Base-by-base conservation (phyloP, 2,113 vertebrate species). In the Tragelaphus buxtoni region DNA sequence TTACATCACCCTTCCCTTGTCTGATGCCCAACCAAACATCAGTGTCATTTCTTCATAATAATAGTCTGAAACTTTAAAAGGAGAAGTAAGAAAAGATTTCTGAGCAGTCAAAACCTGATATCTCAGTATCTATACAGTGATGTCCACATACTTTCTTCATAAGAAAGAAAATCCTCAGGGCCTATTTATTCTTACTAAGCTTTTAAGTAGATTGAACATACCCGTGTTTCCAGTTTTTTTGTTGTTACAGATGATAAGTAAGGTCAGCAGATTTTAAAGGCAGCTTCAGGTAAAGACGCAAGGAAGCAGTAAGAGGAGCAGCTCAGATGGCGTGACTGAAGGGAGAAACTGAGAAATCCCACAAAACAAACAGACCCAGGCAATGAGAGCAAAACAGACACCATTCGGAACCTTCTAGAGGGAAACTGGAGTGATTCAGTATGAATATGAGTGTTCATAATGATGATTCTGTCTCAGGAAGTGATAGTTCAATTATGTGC, bases 171-270 rank as follows among this genome's bases (percentile, higher is more conserved):
- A 24, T 91, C 22, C 16, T 58, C 28, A 49, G 14, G 1, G 26
- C 5, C 26, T 92, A n/a, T 92, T 83, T 93, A 80, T 83, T 97
- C 35, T 95, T 51, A 61, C 45, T 94, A 93, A 49, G 35, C 63
- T 56, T 84, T 95, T 93, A 94, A 95, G n/a, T 69, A 69, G 42
- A 60, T 53, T 3, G 14, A 47, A 26, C n/a, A 7, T 32, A 76
- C 49, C n/a, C 14, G 0, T 69, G 51, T 28, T 60, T 85, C 42
- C 63, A 9, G 3, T 16, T 12, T 91, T 95, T 49, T 80, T 45
- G 13, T 49, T 61, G 16, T 80, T 26, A 83, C 7, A 26, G 65
- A 65, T 61, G 18, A 5, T 42, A 77, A 76, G 24, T 45, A 60
- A 42, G 16, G 39, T 90, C 65, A 90, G 42, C 10, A 81, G 14